Base-by-base conservation (phyloP, 2,888 invertebrate genomes). In the Caenorhabditis panamensis region DNA sequence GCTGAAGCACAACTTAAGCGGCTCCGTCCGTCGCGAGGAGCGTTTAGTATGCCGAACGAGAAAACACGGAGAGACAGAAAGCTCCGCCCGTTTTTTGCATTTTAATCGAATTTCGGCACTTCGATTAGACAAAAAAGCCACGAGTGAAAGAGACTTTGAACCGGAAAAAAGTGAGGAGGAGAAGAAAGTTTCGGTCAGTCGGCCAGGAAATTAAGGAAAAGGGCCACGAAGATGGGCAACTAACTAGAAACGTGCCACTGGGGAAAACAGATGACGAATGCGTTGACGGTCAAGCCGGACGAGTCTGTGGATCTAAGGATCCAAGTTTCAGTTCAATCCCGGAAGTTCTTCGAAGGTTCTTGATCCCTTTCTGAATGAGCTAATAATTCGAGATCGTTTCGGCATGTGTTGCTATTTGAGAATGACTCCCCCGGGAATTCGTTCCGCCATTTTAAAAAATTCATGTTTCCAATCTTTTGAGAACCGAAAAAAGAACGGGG, bases 41-140 rank as follows among this genome's bases (percentile, higher is more conserved):
- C 59, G 41, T 44, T 59, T 59, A 59, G 59, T 59, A 59, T 59
- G 5, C 59, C 36, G 59, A 41, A 44, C 54, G 54, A 28, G n/a
- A 54, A 37, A 24, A 41, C 5, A 41, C 41, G n/a, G n/a, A n/a
- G n/a, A n/a, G n/a, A 16, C 41, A 13, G 9, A 41, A 6, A 41
- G 59, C 37, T 58, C 37, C 37, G 59, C 37, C 58, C 24, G 36
- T 16, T 41, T 37, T 36, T 37, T 24, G 36, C 41, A 36, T 59
- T 37, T 59, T 59, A 59, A 59, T 59, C 37, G 59, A 59, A 59
- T 59, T 58, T 59, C 59, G 24, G 24, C 31, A 28, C 36, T 18
- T 58, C 36, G 58, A 36, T 37, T 36, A 58, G 36, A 36, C 3
- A 18, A n/a, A 56, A 13, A 53, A 24, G 20, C 18, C 16, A 20